Percentiles rank a stretch among this genome's conserved stretches.
Conservation (phyloP, 2,113 vertebrate genomes). For the Cairina moschata region DNA sequence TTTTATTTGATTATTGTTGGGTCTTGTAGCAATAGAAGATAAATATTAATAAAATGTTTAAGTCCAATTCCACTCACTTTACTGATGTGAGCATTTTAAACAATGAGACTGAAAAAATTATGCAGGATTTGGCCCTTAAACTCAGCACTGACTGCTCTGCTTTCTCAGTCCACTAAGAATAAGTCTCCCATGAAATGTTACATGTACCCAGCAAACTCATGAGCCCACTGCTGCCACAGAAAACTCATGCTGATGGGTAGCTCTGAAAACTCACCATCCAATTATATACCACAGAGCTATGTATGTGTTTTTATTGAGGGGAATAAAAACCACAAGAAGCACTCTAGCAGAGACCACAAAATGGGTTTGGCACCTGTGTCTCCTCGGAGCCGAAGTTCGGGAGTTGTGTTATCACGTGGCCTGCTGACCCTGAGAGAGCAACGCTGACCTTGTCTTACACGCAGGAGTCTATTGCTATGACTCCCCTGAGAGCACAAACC, state of each 20-base stretch:
- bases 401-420: constrained; percentile 57
- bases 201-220: neutral
- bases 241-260: constrained; percentile 13
- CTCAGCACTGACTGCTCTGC: constrained; percentile 20
- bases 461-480: constrained; percentile 70
- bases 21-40: neutral
- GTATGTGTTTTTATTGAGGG: neutral
- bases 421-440: constrained; percentile 66
- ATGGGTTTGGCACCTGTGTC: constrained; percentile 63
- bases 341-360: constrained; percentile 40
- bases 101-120: neutral
- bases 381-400: constrained; percentile 45
- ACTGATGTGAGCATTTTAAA: neutral
- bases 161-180: constrained; percentile 80
- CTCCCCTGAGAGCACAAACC: constrained; percentile 67
- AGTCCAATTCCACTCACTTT: constrained; percentile 19
- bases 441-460: constrained; percentile 64
- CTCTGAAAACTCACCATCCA: constrained; percentile 46
- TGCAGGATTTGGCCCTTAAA: constrained; percentile 15
- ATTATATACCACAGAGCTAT: constrained; percentile 31
- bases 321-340: constrained; percentile 53
- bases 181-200: constrained; percentile 77
- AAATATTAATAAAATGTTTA: constrained; percentile 62
- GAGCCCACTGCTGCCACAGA: neutral
- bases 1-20: constrained; percentile 62